phyloP scores from a whole-genome alignment of 2,113 vertebrate species.

The Tiliqua scincoides region DNA sequence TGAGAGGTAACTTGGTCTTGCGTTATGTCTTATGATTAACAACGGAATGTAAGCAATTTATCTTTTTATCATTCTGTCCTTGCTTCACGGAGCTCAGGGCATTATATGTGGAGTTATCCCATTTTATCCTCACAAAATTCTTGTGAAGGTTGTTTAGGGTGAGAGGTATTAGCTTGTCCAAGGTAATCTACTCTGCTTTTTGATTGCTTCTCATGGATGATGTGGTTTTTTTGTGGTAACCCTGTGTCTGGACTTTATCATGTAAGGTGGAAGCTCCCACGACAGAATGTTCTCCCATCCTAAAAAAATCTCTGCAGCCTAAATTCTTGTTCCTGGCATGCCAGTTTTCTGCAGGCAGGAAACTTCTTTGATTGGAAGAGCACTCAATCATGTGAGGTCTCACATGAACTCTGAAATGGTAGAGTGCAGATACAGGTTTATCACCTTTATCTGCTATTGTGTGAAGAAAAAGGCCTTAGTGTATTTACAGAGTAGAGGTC shows the following conservation, averaged over 20 bases:
- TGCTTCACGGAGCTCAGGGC: too few relatives aligned
- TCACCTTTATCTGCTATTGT: too few relatives aligned
- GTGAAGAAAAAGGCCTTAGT: too few relatives aligned
- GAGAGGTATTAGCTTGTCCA: background rate
- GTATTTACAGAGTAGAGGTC: too few relatives aligned
- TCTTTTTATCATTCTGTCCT: background rate
- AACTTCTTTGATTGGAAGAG: too few relatives aligned
- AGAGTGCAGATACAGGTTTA: too few relatives aligned
- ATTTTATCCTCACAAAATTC: background rate
- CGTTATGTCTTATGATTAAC: conserved; percentile 16
- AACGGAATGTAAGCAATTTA: fast-evolving
- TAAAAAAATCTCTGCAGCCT: too few relatives aligned
- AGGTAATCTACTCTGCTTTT: background rate
- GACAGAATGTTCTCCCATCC: background rate
- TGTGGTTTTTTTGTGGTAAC: too few relatives aligned
- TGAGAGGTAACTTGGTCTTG: conserved; percentile 83
- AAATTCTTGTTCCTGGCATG: too few relatives aligned
- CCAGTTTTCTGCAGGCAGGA: too few relatives aligned
- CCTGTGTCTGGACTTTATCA: background rate
- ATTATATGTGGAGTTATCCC: background rate
- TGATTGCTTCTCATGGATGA: background rate
- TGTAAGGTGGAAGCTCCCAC: background rate
- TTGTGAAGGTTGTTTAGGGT: background rate
- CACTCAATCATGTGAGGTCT: too few relatives aligned
- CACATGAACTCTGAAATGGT: too few relatives aligned